Conservation (phyloP, 2,888 invertebrate species). For the Hemistola chrysoprasaria region DNA sequence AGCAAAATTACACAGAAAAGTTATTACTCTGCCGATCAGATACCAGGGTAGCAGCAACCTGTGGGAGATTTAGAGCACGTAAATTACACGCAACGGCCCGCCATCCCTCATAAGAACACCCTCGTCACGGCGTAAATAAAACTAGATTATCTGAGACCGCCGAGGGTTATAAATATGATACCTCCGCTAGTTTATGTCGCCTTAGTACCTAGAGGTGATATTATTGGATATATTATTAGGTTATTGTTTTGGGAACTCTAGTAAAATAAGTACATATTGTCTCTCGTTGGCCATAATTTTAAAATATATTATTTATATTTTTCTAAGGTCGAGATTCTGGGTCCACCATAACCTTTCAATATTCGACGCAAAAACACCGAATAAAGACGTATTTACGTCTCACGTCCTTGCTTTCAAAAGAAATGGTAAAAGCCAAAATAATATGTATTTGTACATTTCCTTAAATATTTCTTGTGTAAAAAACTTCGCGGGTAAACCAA, state of each 20-base stretch:
- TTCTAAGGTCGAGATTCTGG: no score
- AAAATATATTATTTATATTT: no score
- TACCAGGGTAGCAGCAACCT: constrained; percentile 46
- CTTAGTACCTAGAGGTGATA: constrained; percentile 38
- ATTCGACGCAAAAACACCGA: neutral
- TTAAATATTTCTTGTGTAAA: constrained; percentile 15
- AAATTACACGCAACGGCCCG: constrained; percentile 54
- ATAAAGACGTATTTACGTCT: neutral
- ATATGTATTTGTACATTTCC: constrained; percentile 7
- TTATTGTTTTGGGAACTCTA: constrained; percentile 23
- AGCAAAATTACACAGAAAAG: constrained; percentile 25
- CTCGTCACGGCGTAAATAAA: constrained; percentile 58
- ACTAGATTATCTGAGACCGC: constrained; percentile 48
- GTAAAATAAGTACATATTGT: no score
- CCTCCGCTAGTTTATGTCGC: constrained; percentile 41
- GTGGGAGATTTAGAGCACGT: constrained; percentile 45
- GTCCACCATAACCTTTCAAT: no score
- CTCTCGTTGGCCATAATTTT: no score
- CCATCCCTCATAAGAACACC: constrained; percentile 60
- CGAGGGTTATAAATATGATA: constrained; percentile 47
- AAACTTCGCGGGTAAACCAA: constrained; percentile 18
- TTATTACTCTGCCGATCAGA: constrained; percentile 40
- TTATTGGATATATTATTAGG: no score
- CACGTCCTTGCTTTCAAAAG: constrained; percentile 3
- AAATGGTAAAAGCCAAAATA: constrained; percentile 7